Evolutionary conservation across 2,113 vertebrate genomes (phyloP).

Genomic region (Hyperoodon ampullatus): DNA sequence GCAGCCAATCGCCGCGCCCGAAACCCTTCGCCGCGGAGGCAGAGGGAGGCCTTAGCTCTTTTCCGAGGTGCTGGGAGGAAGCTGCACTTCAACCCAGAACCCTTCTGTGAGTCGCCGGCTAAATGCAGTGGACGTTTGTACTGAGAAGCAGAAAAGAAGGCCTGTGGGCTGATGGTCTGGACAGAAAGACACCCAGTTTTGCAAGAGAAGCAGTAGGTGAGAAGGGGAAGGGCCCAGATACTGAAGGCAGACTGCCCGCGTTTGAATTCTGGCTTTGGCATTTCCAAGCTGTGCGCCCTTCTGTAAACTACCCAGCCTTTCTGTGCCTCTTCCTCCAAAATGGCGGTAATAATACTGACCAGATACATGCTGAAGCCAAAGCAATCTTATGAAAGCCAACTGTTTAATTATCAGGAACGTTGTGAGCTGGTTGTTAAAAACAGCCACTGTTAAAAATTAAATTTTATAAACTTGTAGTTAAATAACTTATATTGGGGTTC

Average conservation of each 20-base stretch:
- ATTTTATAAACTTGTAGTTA: conserved; percentile 34
- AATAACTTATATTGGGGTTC: not conserved
- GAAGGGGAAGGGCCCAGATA: no score
- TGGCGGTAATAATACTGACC: not conserved
- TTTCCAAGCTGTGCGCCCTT: no score
- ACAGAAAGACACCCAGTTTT: not conserved
- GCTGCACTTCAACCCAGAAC: not conserved
- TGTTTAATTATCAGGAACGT: not conserved
- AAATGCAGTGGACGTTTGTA: not conserved
- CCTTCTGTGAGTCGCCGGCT: not conserved
- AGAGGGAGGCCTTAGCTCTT: not conserved
- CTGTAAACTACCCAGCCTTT: no score
- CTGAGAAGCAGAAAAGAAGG: not conserved
- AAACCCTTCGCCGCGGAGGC: not conserved
- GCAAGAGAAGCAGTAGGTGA: not conserved
- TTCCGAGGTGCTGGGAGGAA: not conserved
- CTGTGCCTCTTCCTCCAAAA: no score
- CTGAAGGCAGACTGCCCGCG: not conserved
- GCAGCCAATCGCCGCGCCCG: not conserved
- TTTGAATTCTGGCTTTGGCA: no score
- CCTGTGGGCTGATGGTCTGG: not conserved
- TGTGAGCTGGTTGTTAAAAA: not conserved
- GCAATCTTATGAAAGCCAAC: not conserved
- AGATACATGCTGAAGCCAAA: not conserved
- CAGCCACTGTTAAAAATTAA: conserved; percentile 14